Percentiles rank a stretch among this genome's conserved stretches.
phyloP scores from a whole-genome alignment of 2,113 vertebrate genomes.

The Fulmarus glacialis region DNA sequence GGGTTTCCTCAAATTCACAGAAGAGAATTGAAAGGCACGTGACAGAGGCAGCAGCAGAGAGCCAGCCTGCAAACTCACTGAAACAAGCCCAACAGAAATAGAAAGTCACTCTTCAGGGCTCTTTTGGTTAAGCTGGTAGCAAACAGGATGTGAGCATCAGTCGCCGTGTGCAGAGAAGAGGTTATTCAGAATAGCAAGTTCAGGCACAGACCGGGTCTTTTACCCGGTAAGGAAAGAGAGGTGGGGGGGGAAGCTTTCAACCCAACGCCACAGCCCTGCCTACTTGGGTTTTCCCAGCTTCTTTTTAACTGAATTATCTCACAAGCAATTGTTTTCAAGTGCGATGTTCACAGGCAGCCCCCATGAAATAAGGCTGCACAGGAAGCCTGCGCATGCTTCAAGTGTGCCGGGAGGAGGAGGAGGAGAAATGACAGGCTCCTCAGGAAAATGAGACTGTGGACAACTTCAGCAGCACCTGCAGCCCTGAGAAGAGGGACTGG shows the following conservation, averaged over 20 bases:
- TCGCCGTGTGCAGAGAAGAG: neutral
- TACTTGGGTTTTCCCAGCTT: constrained; percentile 17
- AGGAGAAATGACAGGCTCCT: neutral
- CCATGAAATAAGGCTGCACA: neutral
- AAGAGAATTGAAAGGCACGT: neutral
- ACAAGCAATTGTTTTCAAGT: neutral
- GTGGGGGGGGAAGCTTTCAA: neutral
- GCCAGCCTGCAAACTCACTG: neutral
- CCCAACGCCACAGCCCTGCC: neutral
- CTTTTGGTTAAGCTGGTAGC: neutral
- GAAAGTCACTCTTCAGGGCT: neutral
- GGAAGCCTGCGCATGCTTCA: neutral
- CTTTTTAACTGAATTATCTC: neutral
- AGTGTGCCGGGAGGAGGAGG: neutral
- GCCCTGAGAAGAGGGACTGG: neutral
- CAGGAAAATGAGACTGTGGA: neutral
- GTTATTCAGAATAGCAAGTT: constrained; percentile 30
- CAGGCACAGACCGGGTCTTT: neutral
- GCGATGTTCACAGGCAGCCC: neutral
- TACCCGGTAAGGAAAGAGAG: neutral
- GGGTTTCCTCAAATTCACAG: neutral
- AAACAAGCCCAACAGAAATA: neutral
- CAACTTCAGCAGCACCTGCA: neutral
- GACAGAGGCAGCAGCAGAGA: neutral
- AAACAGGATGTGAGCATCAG: constrained; percentile 55